Conservation (phyloP, 1,140 invertebrate species). For the Mizuhopecten yessoensis region DNA sequence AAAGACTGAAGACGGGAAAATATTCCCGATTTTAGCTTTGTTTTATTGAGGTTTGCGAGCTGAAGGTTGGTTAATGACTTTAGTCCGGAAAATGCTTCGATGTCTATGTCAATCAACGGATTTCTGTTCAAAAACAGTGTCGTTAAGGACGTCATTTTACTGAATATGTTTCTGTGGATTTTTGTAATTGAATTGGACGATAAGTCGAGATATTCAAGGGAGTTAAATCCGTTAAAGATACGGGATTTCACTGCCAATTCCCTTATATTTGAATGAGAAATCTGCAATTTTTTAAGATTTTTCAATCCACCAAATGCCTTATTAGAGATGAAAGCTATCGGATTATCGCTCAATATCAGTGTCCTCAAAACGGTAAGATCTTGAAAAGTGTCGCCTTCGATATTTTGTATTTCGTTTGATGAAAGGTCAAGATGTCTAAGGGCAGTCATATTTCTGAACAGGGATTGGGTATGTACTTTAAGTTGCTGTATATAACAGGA, state of each 20-base stretch:
- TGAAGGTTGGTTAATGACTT: constrained; percentile 24
- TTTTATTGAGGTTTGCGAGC: constrained; percentile 26
- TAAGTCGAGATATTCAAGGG: constrained; percentile 40
- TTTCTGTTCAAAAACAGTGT: neutral
- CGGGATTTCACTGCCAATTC: neutral
- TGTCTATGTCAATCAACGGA: neutral
- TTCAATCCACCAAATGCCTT: neutral
- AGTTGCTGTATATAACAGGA: neutral
- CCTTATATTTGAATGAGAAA: neutral
- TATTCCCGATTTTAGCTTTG: neutral
- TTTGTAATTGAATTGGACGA: neutral
- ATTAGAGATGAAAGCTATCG: neutral
- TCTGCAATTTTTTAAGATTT: neutral
- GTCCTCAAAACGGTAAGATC: neutral
- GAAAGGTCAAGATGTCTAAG: neutral
- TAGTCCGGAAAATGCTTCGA: constrained; percentile 41
- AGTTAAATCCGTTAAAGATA: constrained; percentile 49
- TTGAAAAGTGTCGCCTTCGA: neutral
- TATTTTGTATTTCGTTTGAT: neutral
- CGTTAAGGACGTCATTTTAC: neutral
- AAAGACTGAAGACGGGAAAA: constrained; percentile 28
- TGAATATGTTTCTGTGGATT: neutral
- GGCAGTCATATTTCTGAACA: neutral
- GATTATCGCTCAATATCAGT: neutral
- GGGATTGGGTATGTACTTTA: neutral